Evolutionary conservation across 2,113 vertebrate genomes (phyloP).

Genomic region (Synchiropus splendidus): DNA sequence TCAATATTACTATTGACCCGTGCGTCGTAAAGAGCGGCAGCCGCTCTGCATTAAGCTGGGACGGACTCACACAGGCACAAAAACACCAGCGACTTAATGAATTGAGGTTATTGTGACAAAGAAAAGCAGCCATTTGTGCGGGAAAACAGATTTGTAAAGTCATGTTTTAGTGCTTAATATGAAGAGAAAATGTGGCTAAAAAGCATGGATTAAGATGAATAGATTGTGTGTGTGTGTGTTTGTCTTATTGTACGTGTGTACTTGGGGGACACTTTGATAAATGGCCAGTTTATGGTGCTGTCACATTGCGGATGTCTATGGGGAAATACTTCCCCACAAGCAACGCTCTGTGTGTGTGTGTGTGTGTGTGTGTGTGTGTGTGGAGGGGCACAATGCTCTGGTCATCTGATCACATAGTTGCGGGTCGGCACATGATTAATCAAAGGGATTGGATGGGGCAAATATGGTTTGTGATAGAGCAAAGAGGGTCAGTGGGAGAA

Average conservation of each 20-base stretch:
- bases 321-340: slow-evolving; percentile 73
- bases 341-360: slow-evolving; percentile 18
- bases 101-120: no score
- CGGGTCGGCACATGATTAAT: slow-evolving; percentile 82
- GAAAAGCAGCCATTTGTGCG: no score
- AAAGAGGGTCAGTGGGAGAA: slow-evolving; percentile 63
- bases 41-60: slow-evolving; percentile 41
- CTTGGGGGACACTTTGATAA: slow-evolving; percentile 81
- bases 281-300: slow-evolving; percentile 88
- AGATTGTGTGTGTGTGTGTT: slow-evolving; percentile 1
- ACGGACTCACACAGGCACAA: slow-evolving; percentile 8
- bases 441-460: slow-evolving; percentile 85
- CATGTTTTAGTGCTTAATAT: no score
- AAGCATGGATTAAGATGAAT: no score
- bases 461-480: slow-evolving; percentile 68
- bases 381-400: slow-evolving; percentile 53
- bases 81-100: slow-evolving; percentile 4
- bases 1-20: slow-evolving; percentile 66
- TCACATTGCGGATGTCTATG: slow-evolving; percentile 72
- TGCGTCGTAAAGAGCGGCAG: slow-evolving; percentile 48
- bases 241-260: slow-evolving; percentile 22
- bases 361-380: slow-evolving; percentile 13
- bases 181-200: no score
- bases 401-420: slow-evolving; percentile 88
- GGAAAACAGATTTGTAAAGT: no score